Base-by-base conservation (phyloP, 2,797 vertebrate genomes). In the Philypnodon macrostomus region DNA sequence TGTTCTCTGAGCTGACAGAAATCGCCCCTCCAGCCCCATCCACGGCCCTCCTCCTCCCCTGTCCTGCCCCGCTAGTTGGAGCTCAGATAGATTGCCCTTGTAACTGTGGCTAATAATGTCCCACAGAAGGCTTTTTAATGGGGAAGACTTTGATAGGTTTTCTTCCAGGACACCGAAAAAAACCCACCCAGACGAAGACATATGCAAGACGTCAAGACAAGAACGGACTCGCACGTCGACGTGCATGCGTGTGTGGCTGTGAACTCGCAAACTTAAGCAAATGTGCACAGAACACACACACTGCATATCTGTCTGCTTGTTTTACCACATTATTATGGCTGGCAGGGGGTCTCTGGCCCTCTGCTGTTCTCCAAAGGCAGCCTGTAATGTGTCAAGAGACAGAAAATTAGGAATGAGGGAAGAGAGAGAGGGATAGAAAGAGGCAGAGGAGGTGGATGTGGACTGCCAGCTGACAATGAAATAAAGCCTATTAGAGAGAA, bases 1-100 rank as follows among this genome's bases (percentile, higher is more conserved):
- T 88, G 87, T 90, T 90, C 88, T 82, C 77, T 58, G 77, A 85
- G 85, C 86, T 91, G 90, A 91, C 89, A 92, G 86, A 77, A 87
- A 83, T 81, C 77, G 73, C 80, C 81, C 70, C 77, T 65, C 73
- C 72, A 70, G 73, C 75, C 67, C 52, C 1, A 27, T 34, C 41
- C 67, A 55, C 66, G n/a, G 11, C 70, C 67, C 77, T 50, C 65
- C 81, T 77, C 73, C 81, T 75, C 73, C 71, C 60, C 55, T 63
- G 63, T 70, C 59, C 58, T 69, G 66, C 68, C 63, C 75, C 77
- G 73, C 80, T 81, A 80, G 79, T 84, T 82, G 70, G 68, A 67
- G 75, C 77, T 73, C 35, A 66, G 84, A 85, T 82, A 89, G 83
- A 85, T 84, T 90, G 90, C 80, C 88, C 89, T 89, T 90, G 87